phyloP scores from a whole-genome alignment of 92 coral and sea anemone genomes.

The Epizoanthus rinbou region DNA sequence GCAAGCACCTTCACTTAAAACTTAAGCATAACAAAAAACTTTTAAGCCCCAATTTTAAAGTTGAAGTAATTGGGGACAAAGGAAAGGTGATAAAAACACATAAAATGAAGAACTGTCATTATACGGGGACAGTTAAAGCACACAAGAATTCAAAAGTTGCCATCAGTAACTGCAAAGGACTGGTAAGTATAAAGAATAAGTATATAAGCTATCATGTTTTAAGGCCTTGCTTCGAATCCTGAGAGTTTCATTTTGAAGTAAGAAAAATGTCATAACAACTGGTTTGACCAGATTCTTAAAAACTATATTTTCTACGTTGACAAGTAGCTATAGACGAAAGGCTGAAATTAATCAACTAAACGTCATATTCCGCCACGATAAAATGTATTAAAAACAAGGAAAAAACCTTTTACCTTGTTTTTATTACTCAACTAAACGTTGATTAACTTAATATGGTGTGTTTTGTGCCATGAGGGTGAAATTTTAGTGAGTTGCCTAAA shows the following conservation, averaged over 20 bases:
- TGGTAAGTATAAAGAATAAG: slow-evolving; percentile 63
- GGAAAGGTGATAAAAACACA: slow-evolving; percentile 86
- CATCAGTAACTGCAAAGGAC: slow-evolving; percentile 85
- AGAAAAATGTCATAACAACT: background rate
- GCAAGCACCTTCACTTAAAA: slow-evolving; percentile 78
- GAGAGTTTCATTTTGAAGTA: background rate
- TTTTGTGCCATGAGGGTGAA: too few species aligned
- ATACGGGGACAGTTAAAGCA: slow-evolving; percentile 77
- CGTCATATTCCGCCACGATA: too few species aligned
- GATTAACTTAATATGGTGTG: too few species aligned
- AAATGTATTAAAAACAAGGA: too few species aligned
- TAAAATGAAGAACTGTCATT: slow-evolving; percentile 87
- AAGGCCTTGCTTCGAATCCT: too few species aligned
- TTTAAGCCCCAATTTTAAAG: slow-evolving; percentile 78
- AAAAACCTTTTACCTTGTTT: too few species aligned
- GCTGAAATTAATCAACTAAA: too few species aligned
- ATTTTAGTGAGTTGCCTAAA: too few species aligned
- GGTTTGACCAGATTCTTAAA: too few species aligned
- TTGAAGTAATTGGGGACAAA: slow-evolving; percentile 82
- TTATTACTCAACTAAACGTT: too few species aligned
- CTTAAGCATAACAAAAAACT: slow-evolving; percentile 84
- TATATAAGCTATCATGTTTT: background rate
- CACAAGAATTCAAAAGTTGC: slow-evolving; percentile 77
- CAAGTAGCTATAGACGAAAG: too few species aligned
- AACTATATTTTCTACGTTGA: background rate